Percentiles rank a stretch among this genome's conserved stretches.
phyloP scores from a whole-genome alignment of 2,797 vertebrate species.

The Catharus ustulatus region DNA sequence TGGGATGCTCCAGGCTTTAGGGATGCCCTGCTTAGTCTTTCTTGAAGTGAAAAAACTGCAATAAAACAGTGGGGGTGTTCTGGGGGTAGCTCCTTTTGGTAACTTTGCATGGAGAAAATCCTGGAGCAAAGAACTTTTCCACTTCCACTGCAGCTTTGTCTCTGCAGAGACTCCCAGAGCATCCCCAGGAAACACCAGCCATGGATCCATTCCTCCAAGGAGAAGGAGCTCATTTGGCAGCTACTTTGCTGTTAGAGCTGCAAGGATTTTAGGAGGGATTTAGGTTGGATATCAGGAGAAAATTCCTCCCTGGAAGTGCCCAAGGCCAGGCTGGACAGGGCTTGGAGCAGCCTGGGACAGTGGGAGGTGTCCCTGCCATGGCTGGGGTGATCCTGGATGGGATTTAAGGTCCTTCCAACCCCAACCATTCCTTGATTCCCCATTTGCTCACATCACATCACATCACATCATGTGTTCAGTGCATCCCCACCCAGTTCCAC shows the following conservation, averaged over 20 bases:
- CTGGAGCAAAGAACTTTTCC: background rate
- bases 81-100: background rate
- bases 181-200: background rate
- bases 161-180: background rate
- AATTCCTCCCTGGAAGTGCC: background rate
- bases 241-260: background rate
- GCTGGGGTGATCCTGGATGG: background rate
- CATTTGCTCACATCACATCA: accelerated
- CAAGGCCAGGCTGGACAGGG: accelerated
- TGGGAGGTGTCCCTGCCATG: background rate
- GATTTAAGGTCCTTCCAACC: accelerated
- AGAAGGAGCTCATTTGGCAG: background rate
- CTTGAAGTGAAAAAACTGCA: background rate
- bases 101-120: background rate
- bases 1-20: background rate
- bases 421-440: background rate
- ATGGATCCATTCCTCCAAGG: background rate
- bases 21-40: accelerated
- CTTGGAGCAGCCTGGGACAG: accelerated
- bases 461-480: background rate
- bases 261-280: accelerated
- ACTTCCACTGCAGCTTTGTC: background rate
- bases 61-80: accelerated
- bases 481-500: accelerated
- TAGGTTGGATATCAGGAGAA: background rate